phyloP scores from a whole-genome alignment of 37 sponge, comb jelly and placozoan species.

The Aplysina aerophoba region DNA sequence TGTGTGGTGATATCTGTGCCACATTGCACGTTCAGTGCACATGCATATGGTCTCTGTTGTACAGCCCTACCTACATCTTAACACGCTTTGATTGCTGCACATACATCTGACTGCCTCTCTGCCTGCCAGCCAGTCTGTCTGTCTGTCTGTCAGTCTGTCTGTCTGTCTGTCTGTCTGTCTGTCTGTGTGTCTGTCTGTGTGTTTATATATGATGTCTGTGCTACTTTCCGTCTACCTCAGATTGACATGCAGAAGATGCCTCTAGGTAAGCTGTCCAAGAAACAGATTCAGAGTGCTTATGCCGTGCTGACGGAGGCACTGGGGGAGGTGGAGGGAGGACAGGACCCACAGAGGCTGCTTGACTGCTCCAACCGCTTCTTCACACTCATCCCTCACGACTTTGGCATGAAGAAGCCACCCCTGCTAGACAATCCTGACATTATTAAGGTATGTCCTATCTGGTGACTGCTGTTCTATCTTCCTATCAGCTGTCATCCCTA shows the following conservation, averaged over 20 bases:
- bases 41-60: too few species aligned
- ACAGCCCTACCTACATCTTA: too few species aligned
- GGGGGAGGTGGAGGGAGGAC: slow-evolving; percentile 51
- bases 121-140: not conserved
- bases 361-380: slow-evolving; percentile 95
- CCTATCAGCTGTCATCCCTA: too few species aligned
- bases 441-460: slow-evolving; percentile 42
- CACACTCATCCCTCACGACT: slow-evolving; percentile 99
- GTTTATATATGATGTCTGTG: not conserved
- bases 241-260: slow-evolving; percentile 99
- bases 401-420: slow-evolving; percentile 93
- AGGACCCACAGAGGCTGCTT: slow-evolving; percentile 69
- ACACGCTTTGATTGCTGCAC: too few species aligned
- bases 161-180: not conserved
- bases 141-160: not conserved
- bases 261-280: slow-evolving; percentile 92
- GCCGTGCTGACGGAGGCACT: slow-evolving; percentile 81
- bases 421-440: slow-evolving; percentile 80
- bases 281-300: slow-evolving; percentile 92
- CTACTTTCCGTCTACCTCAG: slow-evolving; percentile 43
- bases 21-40: too few species aligned
- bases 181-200: not conserved
- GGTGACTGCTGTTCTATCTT: not conserved
- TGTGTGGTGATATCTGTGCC: too few species aligned
- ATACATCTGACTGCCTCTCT: not conserved